Base-by-base conservation (phyloP, 1,140 invertebrate species). In the Drosophila hydei region DNA sequence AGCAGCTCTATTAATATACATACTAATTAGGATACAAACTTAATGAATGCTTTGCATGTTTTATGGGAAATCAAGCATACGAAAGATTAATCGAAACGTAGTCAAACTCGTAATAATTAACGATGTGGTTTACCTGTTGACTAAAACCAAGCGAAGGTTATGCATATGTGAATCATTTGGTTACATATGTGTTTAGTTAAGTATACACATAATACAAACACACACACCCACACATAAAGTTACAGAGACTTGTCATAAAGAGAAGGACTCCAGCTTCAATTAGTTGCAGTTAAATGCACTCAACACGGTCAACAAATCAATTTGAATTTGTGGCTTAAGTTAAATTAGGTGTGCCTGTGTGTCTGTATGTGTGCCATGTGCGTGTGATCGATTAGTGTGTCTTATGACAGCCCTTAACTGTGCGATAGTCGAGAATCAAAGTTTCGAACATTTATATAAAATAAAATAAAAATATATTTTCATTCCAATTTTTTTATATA, bases 261-360 rank as follows among this genome's bases (percentile, higher is more conserved):
- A 33, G 25, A 23, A 40, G 40, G 27, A 16, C n/a, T 58, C 42
- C 40, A 54, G 68, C 18, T 68, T 74, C 58, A 81, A 85, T 81
- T 85, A 77, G 77, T 80, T 81, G 60, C 48, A 69, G 55, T 62
- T 65, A 65, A 87, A 65, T 69, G 62, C 73, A 67, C 70, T 79
- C 70, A 70, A 70, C 68, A 84, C 79, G 68, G 56, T 64, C 61
- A 45, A 51, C 63, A 67, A 79, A 76, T 84, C 73, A 68, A 77
- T 76, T 78, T 72, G 30, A 64, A 51, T 78, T 71, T 64, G 61
- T 43, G 80, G 80, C 77, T 74, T 85, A 77, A 54, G 27, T 42
- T 40, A 19, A 14, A 40, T 51, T 3, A 3, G 1, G 14, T 30
- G 45, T 43, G 25, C 23, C 40, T 42, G 60, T 38, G 19, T 56